Conservation (phyloP, 2,797 vertebrate genomes). For the Oryzias sinensis region DNA sequence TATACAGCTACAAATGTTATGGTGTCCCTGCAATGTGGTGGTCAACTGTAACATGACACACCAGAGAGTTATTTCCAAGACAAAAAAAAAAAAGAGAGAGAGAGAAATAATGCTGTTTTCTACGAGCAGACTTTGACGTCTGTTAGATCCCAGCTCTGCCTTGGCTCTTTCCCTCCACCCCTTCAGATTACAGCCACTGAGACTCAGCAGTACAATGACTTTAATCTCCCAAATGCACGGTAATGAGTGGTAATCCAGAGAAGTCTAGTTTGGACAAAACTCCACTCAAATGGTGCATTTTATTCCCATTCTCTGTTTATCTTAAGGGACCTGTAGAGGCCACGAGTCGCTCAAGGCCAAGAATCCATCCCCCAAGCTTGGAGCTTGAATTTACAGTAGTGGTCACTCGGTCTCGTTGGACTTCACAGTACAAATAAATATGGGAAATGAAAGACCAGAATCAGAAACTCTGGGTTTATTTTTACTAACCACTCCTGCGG, state of each 20-base stretch:
- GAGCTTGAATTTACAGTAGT: conserved; percentile 47
- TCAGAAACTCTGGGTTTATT: conserved; percentile 52
- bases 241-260: conserved; percentile 56
- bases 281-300: conserved; percentile 7
- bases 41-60: conserved; percentile 41
- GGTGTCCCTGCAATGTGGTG: conserved; percentile 46
- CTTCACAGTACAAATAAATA: conserved; percentile 60
- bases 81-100: conserved; percentile 23
- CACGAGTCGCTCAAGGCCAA: conserved; percentile 4
- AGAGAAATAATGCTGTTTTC: conserved; percentile 31
- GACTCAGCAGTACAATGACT: conserved; percentile 35
- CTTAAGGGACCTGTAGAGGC: conserved; percentile 15
- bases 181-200: conserved; percentile 27
- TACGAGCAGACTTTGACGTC: conserved; percentile 36
- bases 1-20: conserved; percentile 52
- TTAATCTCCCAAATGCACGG: conserved; percentile 50
- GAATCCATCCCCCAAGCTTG: conserved; percentile 1
- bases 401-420: conserved; percentile 40
- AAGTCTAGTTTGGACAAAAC: conserved; percentile 42
- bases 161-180: conserved; percentile 28
- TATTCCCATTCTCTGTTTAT: conserved; percentile 13
- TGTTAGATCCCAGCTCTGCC: conserved; percentile 32
- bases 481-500: conserved; percentile 57
- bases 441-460: conserved; percentile 45
- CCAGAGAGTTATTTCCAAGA: conserved; percentile 43